Percentiles rank a stretch among this genome's conserved stretches.
Evolutionary conservation across 2,888 invertebrate species (phyloP).

Genomic region (Oscheius sp.): DNA sequence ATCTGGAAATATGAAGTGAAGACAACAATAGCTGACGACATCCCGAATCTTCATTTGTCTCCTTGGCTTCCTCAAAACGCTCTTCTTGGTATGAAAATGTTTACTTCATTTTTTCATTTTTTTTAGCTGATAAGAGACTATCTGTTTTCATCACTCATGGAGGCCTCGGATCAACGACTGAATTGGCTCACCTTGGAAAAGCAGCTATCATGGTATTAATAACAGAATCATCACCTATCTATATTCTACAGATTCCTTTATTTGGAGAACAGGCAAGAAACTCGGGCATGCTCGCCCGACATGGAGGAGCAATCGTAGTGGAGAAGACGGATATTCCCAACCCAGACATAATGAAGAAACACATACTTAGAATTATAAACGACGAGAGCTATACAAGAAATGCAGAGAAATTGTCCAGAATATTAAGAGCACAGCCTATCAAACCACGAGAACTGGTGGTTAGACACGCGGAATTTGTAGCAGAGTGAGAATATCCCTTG

Average conservation of each 20-base stretch:
- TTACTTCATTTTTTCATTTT: not conserved
- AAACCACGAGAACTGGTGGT: conserved; percentile 2
- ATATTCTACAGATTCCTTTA: conserved; percentile 36
- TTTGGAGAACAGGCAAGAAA: conserved; percentile 44
- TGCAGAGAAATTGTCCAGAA: not conserved
- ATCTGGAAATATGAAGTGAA: conserved; percentile 52
- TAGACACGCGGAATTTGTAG: conserved; percentile 11
- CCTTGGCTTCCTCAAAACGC: conserved; percentile 44
- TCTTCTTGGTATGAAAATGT: conserved; percentile 32
- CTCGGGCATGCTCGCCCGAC: conserved; percentile 40
- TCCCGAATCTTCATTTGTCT: conserved; percentile 30
- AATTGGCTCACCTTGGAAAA: conserved; percentile 32
- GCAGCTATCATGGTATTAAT: conserved; percentile 27
- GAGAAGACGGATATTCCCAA: conserved; percentile 33
- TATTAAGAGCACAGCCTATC: not conserved
- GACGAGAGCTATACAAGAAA: conserved; percentile 7
- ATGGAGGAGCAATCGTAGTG: conserved; percentile 33
- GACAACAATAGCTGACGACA: conserved; percentile 15
- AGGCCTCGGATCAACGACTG: conserved; percentile 25
- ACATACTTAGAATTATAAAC: conserved; percentile 18
- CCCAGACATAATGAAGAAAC: conserved; percentile 20
- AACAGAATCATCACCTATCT: not conserved
- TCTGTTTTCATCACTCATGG: conserved; percentile 31
- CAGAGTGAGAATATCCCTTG: not conserved
- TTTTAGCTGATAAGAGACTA: conserved; percentile 23